Evolutionary conservation across 2,888 invertebrate species (phyloP).

Genomic region (Volucella zonaria): DNA sequence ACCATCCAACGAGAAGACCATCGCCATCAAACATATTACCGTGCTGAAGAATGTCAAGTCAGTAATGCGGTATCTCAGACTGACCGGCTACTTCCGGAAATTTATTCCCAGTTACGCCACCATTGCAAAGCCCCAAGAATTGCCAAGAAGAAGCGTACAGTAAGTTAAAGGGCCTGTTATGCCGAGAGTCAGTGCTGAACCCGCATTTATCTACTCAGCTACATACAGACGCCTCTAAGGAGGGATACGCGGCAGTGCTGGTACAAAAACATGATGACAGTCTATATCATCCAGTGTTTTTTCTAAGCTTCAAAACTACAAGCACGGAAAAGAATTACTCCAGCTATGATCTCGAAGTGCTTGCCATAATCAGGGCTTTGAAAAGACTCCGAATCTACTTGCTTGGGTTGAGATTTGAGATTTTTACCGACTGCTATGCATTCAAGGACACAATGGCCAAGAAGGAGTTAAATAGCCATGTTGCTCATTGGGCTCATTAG

Average conservation of each 20-base stretch:
- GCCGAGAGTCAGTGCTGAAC: slow-evolving; percentile 68
- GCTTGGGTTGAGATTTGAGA: too few species aligned
- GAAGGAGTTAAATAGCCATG: slow-evolving; percentile 75
- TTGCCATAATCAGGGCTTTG: slow-evolving; percentile 75
- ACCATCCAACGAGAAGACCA: slow-evolving; percentile 49
- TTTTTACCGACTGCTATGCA: too few species aligned
- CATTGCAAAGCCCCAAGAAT: slow-evolving; percentile 74
- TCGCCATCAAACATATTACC: slow-evolving; percentile 29
- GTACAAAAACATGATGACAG: slow-evolving; percentile 34
- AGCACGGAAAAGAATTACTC: slow-evolving; percentile 76
- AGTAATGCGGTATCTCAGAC: slow-evolving; percentile 28
- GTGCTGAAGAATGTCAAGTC: slow-evolving; percentile 20
- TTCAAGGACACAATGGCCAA: too few species aligned
- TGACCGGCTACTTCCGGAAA: slow-evolving; percentile 62
- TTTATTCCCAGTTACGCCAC: slow-evolving; percentile 56
- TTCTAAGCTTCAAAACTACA: slow-evolving; percentile 75
- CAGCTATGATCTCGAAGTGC: slow-evolving; percentile 60
- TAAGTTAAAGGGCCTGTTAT: slow-evolving; percentile 52
- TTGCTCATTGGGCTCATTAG: slow-evolving; percentile 77
- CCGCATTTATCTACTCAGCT: slow-evolving; percentile 67
- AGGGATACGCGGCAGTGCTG: slow-evolving; percentile 33
- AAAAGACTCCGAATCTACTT: slow-evolving; percentile 40
- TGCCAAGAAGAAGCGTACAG: slow-evolving; percentile 34
- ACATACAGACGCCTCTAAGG: slow-evolving; percentile 72
- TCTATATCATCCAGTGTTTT: slow-evolving; percentile 61